Base-by-base conservation (phyloP, 2,797 vertebrate genomes). In the Notolabrus celidotus region DNA sequence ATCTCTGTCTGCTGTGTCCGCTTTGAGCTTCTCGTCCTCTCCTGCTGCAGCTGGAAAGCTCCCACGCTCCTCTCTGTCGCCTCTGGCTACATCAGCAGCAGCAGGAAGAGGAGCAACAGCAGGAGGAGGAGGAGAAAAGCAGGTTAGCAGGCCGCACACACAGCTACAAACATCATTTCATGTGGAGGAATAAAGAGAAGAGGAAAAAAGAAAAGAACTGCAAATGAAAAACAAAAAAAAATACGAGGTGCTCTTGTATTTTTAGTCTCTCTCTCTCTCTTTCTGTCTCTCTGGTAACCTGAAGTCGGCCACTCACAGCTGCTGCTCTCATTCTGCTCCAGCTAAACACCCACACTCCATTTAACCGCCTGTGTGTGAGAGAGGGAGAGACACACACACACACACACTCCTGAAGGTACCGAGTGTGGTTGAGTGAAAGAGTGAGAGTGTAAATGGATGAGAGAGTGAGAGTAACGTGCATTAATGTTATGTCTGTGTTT, bases 261-360 rank as follows among this genome's bases (percentile, higher is more conserved):
- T 60, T 45, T 46, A 47, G 65, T 51, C 46, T 15, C 46, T 47
- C 20, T 23, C 20, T 33, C 38, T n/a, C 29, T 20, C 22, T 43
- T 50, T 58, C 47, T 61, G 42, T 52, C 57, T 45, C 61, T 59
- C 29, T 62, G 57, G 67, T 63, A 69, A 86, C 82, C 67, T 76
- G 50, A 75, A 64, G 63, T 76, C 55, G 38, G 38, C 53, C 65
- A 42, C 74, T 84, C 84, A 59, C 79, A 88, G 80, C 84, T 86
- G 86, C 86, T 82, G 71, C 78, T 79, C 80, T 85, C 78, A 72
- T 82, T 88, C 71, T 71, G 65, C 82, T 82, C 62, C 73, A 78
- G 68, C 67, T 76, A 55, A 79, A 80, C 79, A 79, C 77, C 74
- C 77, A 80, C 84, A 63, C 55, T 43, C 41, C 46, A 60, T 67